Base-by-base conservation (phyloP, 2,888 invertebrate species). In the Phortica okadai region DNA sequence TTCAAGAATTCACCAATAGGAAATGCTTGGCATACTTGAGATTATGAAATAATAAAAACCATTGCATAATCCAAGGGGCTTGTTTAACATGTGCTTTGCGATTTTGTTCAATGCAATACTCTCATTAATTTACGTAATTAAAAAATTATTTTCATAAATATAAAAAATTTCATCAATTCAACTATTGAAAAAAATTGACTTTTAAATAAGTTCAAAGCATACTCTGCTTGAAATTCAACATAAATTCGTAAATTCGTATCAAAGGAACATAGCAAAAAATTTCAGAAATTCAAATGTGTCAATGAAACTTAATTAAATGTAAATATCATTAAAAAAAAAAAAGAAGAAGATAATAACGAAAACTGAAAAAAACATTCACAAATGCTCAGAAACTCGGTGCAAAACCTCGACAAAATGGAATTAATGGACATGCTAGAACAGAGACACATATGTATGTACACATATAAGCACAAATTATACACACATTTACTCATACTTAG, bases 61-160 rank as follows among this genome's bases (percentile, higher is more conserved):
- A 87, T 88, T 84, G 82, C 89, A 89, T 90, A 90, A 90, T 90
- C 89, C 85, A 80, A 83, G 85, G 82, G 84, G 83, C 86, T 89
- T 88, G 86, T 83, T 85, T 84, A 81, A 33, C 33, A 5, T 33
- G 10, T 33, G 11, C 5, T 41, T 6, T 10, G 14, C 33, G 11
- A 6, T 64, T 64, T 64, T 25, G 41, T 64, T 11, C 8, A 10
- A 33, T 4, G 11, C 64, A 33, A 64, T 64, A 33, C 41, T 11
- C 33, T 1, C 11, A 11, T 11, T 56, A 6, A 11, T 4, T 33
- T 33, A 33, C 1, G 2, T 33, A 33, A 33, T 33, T 21, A 21
- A 21, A 33, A 33, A 33, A 33, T 33, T 33, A 33, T 33, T 0
- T 33, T 1, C 33, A 33, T 4, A 33, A 5, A 33, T 4, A 1